These are phyloP conservation scores for Bombus difficillimus DNA, from an alignment of 1,140 invertebrate genomes.

Conservation along the genomic window DNA sequence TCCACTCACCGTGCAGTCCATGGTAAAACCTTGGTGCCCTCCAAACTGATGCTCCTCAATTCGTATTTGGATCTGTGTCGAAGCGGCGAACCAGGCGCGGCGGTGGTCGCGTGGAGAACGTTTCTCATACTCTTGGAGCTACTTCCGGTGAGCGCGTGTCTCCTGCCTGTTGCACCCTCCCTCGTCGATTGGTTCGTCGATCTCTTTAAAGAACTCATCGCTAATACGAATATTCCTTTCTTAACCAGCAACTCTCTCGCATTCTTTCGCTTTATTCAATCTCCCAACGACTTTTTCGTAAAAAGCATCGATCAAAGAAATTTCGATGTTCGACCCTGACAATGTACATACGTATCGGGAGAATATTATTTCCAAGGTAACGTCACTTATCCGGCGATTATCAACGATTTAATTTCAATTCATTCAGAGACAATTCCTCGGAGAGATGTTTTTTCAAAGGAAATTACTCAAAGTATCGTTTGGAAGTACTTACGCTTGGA, in stretches of 20 bases:
- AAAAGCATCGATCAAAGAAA: too few relatives aligned
- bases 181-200: slow-evolving; percentile 69
- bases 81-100: slow-evolving; percentile 70
- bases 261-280: neutral
- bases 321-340: too few relatives aligned
- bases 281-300: too few relatives aligned
- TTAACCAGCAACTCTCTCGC: neutral
- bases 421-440: too few relatives aligned
- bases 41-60: slow-evolving; percentile 81
- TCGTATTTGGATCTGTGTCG: slow-evolving; percentile 78
- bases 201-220: slow-evolving; percentile 75
- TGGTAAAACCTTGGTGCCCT: slow-evolving; percentile 79
- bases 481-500: too few relatives aligned
- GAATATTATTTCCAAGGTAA: too few relatives aligned
- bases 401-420: too few relatives aligned
- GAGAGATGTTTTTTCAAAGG: too few relatives aligned
- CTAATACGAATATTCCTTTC: neutral
- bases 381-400: too few relatives aligned
- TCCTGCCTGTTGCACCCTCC: slow-evolving; percentile 68
- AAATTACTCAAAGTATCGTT: too few relatives aligned
- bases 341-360: too few relatives aligned
- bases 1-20: slow-evolving; percentile 77
- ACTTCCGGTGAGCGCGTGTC: slow-evolving; percentile 72
- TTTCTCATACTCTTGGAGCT: slow-evolving; percentile 73
- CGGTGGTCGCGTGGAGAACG: slow-evolving; percentile 64